Conservation (phyloP, 1,140 invertebrate species). For the Leptinotarsa defecta region DNA sequence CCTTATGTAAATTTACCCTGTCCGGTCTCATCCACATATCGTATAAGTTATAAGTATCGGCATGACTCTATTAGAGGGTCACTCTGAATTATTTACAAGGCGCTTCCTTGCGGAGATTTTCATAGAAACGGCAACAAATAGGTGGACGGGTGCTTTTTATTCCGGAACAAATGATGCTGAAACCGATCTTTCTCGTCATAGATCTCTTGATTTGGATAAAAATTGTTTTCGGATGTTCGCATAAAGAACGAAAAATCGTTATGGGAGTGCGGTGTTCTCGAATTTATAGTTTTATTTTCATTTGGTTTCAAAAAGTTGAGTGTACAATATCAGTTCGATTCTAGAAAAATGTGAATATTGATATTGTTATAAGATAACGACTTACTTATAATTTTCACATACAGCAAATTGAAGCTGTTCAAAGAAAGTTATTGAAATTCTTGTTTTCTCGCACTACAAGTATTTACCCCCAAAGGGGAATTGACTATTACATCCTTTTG, state of each 20-base stretch:
- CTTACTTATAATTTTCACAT: too few relatives aligned
- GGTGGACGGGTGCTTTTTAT: conserved; percentile 44
- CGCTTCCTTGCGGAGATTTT: conserved; percentile 47
- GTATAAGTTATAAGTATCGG: conserved; percentile 53
- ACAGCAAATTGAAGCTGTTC: too few relatives aligned
- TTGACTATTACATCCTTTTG: too few relatives aligned
- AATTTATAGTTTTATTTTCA: background rate
- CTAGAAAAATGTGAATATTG: too few relatives aligned
- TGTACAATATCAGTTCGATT: too few relatives aligned
- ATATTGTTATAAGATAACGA: too few relatives aligned
- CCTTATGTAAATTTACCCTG: conserved; percentile 46
- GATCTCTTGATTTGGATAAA: conserved; percentile 25
- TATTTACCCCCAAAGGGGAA: too few relatives aligned
- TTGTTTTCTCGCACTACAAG: too few relatives aligned
- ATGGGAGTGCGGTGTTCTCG: background rate
- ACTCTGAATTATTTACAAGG: conserved; percentile 55
- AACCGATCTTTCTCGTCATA: conserved; percentile 36
- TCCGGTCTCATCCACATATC: conserved; percentile 35
- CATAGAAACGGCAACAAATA: conserved; percentile 46
- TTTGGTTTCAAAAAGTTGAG: too few relatives aligned
- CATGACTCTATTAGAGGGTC: conserved; percentile 47
- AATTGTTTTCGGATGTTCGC: conserved; percentile 24
- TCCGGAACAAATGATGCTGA: conserved; percentile 38
- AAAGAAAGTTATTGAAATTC: too few relatives aligned
- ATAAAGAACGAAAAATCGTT: background rate